phyloP scores from a whole-genome alignment of 1,140 invertebrate species.

The Himalopsyche phryganea region DNA sequence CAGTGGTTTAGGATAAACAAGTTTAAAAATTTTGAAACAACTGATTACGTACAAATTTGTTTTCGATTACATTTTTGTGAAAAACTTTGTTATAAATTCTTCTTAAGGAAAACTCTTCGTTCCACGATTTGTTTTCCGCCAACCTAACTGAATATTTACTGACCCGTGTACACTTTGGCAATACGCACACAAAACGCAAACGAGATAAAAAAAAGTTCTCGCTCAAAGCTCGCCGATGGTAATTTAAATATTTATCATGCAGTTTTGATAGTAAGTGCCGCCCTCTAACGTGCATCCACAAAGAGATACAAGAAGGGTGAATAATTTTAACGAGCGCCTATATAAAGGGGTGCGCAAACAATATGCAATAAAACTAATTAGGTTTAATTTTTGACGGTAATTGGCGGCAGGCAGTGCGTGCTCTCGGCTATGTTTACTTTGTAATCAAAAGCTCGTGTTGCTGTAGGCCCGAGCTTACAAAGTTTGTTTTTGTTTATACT shows the following conservation, averaged over 20 bases:
- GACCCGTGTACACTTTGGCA: not conserved
- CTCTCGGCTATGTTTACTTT: constrained; percentile 22
- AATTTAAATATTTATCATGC: constrained; percentile 35
- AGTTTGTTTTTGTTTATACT: not conserved
- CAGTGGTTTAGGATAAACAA: no score
- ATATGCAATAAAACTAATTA: constrained; percentile 35
- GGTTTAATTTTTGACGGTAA: constrained; percentile 35
- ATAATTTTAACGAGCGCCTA: constrained; percentile 31
- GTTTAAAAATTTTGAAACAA: no score
- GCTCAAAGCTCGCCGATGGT: constrained; percentile 18
- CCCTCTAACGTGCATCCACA: constrained; percentile 14
- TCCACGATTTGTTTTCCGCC: no score
- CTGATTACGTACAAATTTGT: no score
- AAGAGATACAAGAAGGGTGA: constrained; percentile 30
- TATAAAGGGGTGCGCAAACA: constrained; percentile 31
- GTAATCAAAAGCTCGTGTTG: constrained; percentile 19
- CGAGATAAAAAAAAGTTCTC: not conserved
- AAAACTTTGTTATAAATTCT: no score
- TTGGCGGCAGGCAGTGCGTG: constrained; percentile 21
- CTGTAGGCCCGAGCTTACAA: not conserved
- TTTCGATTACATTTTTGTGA: no score
- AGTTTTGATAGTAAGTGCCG: constrained; percentile 32
- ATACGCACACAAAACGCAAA: not conserved
- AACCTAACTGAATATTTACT: no score
- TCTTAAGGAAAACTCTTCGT: no score